Evolutionary conservation across 2,797 vertebrate genomes (phyloP), one percentile per base, ranked within the genome.

Genomic region (Nyctalus aviator): DNA sequence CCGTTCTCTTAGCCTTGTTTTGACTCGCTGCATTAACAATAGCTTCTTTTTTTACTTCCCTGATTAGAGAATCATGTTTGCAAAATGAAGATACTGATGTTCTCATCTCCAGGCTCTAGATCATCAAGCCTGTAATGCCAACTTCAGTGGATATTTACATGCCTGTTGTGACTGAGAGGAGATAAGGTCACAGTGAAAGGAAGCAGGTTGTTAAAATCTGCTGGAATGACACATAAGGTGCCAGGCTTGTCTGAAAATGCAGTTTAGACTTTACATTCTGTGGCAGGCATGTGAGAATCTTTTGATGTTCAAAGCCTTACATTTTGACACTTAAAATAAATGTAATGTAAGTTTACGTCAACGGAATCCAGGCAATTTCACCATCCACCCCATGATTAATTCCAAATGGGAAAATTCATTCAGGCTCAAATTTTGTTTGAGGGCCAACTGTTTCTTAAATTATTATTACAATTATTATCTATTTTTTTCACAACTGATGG

Each of bases 401-500:
- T 96, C 90, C 18, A 9, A 3, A 84, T 94, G 96, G 92, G 85
- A 95, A 94, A 95, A 95, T 91, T 97, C 97, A 97, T 98, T 97
- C 94, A 96, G 97, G 69, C 76, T 97, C 96, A 98, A 53, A 94
- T 98, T 97, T 96, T 92, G 82, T 97, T 97, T 97, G 91, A 97
- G 91, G 95, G 88, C 90, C 97, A 97, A 98, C 94, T 94, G 81
- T 94, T 94, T 96, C 87, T 97, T 94, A 91, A 97, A n/a, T 97
- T 97, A 97, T 97, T 97, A 97, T 96, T 89, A 88, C 55, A 91
- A 96, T 98, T 98, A 98, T 98, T 98, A 97, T 97, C 97, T 97
- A 96, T 97, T 21, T 96, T 21, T 97, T 96, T 94, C 91, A 94
- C 73, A 94, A 37, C 85, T 97, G 96, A 96, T 97, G 90, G 96